Conservation (phyloP, 2,888 invertebrate genomes). For the Plebejus argus region DNA sequence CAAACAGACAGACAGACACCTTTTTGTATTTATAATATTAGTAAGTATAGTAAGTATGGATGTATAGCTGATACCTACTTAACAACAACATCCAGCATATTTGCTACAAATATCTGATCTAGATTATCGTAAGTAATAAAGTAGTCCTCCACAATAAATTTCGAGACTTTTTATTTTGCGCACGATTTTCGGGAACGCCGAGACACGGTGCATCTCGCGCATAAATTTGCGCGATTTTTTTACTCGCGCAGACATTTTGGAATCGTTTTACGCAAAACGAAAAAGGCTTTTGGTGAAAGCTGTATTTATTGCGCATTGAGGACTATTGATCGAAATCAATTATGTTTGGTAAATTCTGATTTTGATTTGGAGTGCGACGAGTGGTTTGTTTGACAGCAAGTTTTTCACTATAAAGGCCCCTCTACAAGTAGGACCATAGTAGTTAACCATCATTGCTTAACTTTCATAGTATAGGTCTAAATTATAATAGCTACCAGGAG, state of each 20-base stretch:
- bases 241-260: conserved; percentile 50
- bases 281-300: conserved; percentile 52
- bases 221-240: conserved; percentile 57
- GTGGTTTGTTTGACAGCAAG: background rate
- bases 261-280: conserved; percentile 55
- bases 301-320: conserved; percentile 44
- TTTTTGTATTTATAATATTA: too few relatives aligned
- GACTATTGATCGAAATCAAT: conserved; percentile 32
- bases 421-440: background rate
- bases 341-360: conserved; percentile 9
- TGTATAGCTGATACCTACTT: background rate
- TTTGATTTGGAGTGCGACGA: background rate
- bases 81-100: background rate
- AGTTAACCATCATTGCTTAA: too few relatives aligned
- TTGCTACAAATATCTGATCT: background rate
- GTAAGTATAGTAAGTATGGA: too few relatives aligned
- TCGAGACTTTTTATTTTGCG: conserved; percentile 55
- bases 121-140: conserved; percentile 22
- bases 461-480: too few relatives aligned
- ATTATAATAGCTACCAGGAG: too few relatives aligned
- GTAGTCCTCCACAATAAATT: conserved; percentile 55
- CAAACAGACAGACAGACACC: too few relatives aligned
- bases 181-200: conserved; percentile 57
- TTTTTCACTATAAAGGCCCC: background rate
- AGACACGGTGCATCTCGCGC: conserved; percentile 55